Base-by-base conservation (phyloP, 2,888 invertebrate species). In the Lepidonotus clava region DNA sequence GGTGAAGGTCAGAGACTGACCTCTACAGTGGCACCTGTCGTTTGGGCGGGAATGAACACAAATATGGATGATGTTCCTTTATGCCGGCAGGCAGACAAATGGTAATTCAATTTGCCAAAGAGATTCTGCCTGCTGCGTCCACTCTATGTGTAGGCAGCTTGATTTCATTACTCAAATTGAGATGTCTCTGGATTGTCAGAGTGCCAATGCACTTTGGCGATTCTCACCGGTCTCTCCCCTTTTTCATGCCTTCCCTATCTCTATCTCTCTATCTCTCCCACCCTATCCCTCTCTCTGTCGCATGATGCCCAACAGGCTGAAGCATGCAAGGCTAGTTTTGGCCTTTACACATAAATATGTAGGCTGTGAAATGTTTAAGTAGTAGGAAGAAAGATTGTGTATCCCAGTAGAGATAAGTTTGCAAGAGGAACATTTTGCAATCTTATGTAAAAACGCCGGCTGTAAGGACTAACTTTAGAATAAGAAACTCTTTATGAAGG, bases 101-200 rank as follows among this genome's bases (percentile, higher is more conserved):
- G n/a, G 36, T 71, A 71, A 71, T 34, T 71, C 71, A 71, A 71
- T 71, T 71, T 71, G 71, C 36, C 36, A n/a, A 36, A 1, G 71
- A 24, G 71, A 71, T 34, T 14, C n/a, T 38, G 36, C 14, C 38
- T 71, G 36, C 46, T 18, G 18, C 46, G 46, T 18, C 46, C 46
- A 46, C 18, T 46, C 46, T 18, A 46, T 18, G 8, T 46, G 8
- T 18, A 46, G 8, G 8, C 46, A 11, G 8, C 46, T 38, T 71
- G 71, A 71, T 71, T 71, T 71, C 36, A 71, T 71, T 71, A 71
- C 71, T 71, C 36, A 71, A 71, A 71, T 71, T 71, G 71, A 34
- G 71, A 71, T 71, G 71, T 34, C 71, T 71, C 71, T 21, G 34
- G 71, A 34, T 36, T 34, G 36, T 71, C 36, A 71, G 71, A 1